Evolutionary conservation across 1,140 invertebrate species (phyloP).

Genomic region (Achatina immaculata): DNA sequence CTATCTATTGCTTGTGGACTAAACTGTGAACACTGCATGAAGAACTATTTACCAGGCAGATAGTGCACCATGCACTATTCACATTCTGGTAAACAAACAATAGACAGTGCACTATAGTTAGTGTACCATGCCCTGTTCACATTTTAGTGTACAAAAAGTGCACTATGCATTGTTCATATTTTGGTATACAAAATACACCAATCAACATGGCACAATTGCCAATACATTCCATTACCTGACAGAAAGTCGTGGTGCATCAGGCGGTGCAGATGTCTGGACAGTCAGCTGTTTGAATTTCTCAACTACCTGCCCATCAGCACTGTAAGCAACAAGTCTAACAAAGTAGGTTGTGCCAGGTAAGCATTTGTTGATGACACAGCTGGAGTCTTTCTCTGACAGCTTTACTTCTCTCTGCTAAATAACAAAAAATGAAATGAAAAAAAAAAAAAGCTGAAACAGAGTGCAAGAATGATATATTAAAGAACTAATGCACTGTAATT

Average conservation of each 20-base stretch:
- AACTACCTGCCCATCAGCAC: constrained; percentile 59
- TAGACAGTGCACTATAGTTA: too few species aligned
- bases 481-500: not conserved
- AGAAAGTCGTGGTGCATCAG: constrained; percentile 60
- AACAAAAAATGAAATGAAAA: not conserved
- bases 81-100: too few species aligned
- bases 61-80: too few species aligned
- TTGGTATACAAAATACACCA: too few species aligned
- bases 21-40: too few species aligned
- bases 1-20: too few species aligned
- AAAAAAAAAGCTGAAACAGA: not conserved
- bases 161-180: too few species aligned
- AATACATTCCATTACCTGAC: too few species aligned
- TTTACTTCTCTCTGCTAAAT: constrained; percentile 66
- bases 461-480: not conserved
- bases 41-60: too few species aligned
- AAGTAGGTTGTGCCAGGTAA: constrained; percentile 69
- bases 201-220: too few species aligned
- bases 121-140: too few species aligned
- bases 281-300: constrained; percentile 68
- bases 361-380: constrained; percentile 70
- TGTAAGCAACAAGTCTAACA: constrained; percentile 64
- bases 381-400: constrained; percentile 61
- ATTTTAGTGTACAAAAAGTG: too few species aligned
- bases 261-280: constrained; percentile 69